Conservation (phyloP, 2,113 vertebrate genomes). For the Heteronetta atricapilla region DNA sequence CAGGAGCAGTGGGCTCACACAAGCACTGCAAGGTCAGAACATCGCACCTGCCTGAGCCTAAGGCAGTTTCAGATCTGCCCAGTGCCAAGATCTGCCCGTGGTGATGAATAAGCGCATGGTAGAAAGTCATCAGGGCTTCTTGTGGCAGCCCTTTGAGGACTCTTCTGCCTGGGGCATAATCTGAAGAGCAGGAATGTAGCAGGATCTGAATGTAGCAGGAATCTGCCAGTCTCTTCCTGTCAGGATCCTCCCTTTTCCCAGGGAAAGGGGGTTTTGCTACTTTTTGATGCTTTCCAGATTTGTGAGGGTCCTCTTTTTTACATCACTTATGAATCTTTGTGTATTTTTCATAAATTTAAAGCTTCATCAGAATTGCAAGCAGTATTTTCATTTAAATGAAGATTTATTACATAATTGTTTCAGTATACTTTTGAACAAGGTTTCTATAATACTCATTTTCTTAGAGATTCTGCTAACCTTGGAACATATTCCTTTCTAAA, state of each 20-base stretch:
- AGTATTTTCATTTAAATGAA: conserved; percentile 28
- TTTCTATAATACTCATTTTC: not conserved
- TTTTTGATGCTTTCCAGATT: not conserved
- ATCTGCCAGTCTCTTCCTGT: no score
- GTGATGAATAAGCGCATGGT: not conserved
- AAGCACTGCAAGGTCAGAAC: not conserved
- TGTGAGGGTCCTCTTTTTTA: not conserved
- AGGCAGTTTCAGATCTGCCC: not conserved
- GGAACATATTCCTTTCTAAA: not conserved
- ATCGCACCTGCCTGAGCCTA: not conserved
- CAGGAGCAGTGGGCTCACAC: not conserved
- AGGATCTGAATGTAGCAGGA: not conserved
- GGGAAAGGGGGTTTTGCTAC: no score
- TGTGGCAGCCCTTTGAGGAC: not conserved
- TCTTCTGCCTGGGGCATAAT: not conserved
- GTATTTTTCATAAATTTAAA: not conserved
- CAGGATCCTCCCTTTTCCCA: no score
- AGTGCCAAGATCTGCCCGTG: not conserved
- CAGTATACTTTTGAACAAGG: not conserved
- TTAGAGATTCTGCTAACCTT: not conserved
- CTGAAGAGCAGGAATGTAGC: not conserved
- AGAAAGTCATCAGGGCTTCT: not conserved
- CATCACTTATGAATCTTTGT: not conserved
- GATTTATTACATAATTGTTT: not conserved
- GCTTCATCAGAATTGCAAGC: not conserved